Base-by-base conservation (phyloP, 2,797 vertebrate species). In the Novumbra hubbsi region DNA sequence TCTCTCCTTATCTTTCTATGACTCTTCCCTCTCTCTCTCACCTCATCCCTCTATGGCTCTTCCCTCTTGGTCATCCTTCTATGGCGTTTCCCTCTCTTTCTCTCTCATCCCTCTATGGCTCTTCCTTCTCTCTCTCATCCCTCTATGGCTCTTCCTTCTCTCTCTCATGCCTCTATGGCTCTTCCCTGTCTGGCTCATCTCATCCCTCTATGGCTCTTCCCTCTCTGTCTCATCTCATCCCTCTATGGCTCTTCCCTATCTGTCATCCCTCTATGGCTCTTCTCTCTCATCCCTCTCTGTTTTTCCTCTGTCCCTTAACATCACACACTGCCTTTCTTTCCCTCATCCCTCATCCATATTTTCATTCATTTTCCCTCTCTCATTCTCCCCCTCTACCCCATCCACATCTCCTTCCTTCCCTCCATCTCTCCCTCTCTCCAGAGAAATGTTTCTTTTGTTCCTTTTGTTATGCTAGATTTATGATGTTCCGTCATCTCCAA, bases 391-490 rank as follows among this genome's bases (percentile, higher is more conserved):
- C 6, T 41, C 17, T 17, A 4, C 32, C 15, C 15, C 19, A 1
- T 11, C 19, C 3, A 12, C 0, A 1, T 67, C 64, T 14, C 32
- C 34, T 9, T 57, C 7, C n/a, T 7, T 52, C 50, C 11, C 21
- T 72, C 21, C 5, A 5, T 12, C 66, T 24, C 16, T 70, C 27
- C 27, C 11, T 32, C 71, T 73, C 80, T 78, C 81, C 57, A 74
- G 78, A 86, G 75, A 81, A 77, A 84, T 76, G 73, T 68, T 69
- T 41, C 57, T 9, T 81, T 68, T 63, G 68, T 66, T 80, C 55
- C 75, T 80, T 83, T 87, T 82, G 72, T 83, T 79, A 62, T 66
- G n/a, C 32, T 41, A 70, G 73, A 86, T 85, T 88, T 85, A 83
- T 79, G 73, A 71, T 72, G 78, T 86, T 72, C 5, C 77, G 73